Evolutionary conservation across 2,888 invertebrate genomes (phyloP), one percentile per base, ranked within the genome.

Genomic region (Drosophila aldrichi): DNA sequence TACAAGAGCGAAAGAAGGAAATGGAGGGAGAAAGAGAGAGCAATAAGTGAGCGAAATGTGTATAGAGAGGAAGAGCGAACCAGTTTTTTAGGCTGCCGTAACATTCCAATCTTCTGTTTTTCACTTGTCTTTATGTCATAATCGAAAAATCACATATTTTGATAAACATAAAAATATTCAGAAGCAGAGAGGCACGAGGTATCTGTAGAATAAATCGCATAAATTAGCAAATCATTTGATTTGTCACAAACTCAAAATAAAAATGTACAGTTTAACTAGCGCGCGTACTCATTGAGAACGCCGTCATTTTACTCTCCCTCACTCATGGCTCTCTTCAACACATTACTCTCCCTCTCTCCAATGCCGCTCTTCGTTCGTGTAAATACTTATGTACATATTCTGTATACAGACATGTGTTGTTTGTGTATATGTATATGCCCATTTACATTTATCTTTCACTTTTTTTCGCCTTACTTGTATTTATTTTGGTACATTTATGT

Each of bases 391-490:
- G 64, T 77, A 79, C 77, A 64, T 54, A 67, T 72, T 63, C 25
- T 76, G 69, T 84, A 81, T 81, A 78, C 67, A 70, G 63, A 65
- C 61, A 75, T 70, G 60, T 67, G 54, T 55, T 67, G 67, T 69
- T 57, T 63, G 69, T 66, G 64, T 81, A 68, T 85, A 65, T 81
- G 66, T 82, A 63, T 85, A 66, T 74, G 60, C 70, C 68, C 70
- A 70, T 70, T 88, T 86, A 88, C 87, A 86, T 84, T 76, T 76
- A 84, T 84, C 87, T 88, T 88, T 88, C 81, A 88, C 86, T 86
- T 88, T 88, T 81, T 63, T 72, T 46, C 48, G 70, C 62, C 64
- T 81, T 74, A 78, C 70, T 83, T 69, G 83, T 86, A 86, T 88
- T 88, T 84, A 88, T 88, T 88, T 88, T 88, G 74, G 89, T 88